A percentile compares a stretch with the other conserved stretches of the same genome.
Evolutionary conservation across 35 echinoderm and acorn worm genomes (phyloP).

Genomic region (Holothuria glaberrima): DNA sequence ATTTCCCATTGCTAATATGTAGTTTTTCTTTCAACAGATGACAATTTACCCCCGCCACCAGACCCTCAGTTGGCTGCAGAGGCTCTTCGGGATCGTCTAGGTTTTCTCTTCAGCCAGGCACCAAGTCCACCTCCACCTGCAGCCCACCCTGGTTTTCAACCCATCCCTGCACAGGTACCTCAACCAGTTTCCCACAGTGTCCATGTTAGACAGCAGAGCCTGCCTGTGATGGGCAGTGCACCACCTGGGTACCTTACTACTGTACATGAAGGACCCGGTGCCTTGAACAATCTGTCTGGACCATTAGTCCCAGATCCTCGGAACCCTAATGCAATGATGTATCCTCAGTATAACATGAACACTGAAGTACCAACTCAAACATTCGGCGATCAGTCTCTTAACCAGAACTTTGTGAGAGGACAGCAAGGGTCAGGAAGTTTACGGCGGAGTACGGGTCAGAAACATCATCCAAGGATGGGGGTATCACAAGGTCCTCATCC

Average conservation of each 20-base stretch:
- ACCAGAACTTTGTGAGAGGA: slow-evolving; percentile 43
- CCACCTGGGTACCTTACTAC: slow-evolving; percentile 27
- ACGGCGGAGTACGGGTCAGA: slow-evolving; percentile 40
- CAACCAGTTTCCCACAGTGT: slow-evolving; percentile 27
- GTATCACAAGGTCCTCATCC: slow-evolving; percentile 13
- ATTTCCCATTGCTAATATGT: too few species aligned
- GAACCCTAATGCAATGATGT: not conserved
- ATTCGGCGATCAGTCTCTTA: slow-evolving; percentile 25
- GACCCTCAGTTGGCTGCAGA: slow-evolving; percentile 76
- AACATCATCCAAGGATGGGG: slow-evolving; percentile 37
- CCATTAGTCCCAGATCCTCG: not conserved
- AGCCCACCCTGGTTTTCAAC: not conserved
- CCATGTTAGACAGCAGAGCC: slow-evolving; percentile 54
- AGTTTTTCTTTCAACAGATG: slow-evolving; percentile 28
- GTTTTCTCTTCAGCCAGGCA: slow-evolving; percentile 89
- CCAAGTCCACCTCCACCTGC: slow-evolving; percentile 60
- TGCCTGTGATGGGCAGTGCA: slow-evolving; percentile 34
- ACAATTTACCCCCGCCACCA: slow-evolving; percentile 81
- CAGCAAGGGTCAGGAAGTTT: slow-evolving; percentile 43
- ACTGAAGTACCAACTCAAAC: slow-evolving; percentile 7
- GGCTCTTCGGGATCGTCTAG: slow-evolving; percentile 84
- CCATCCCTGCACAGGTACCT: not conserved
- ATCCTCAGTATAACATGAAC: slow-evolving; percentile 23
- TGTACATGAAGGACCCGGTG: slow-evolving; percentile 37
- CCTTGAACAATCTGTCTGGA: slow-evolving; percentile 33